These are phyloP conservation scores for Grammomys surdaster DNA, from an alignment of 2,113 vertebrate species.

Conservation along the genomic window DNA sequence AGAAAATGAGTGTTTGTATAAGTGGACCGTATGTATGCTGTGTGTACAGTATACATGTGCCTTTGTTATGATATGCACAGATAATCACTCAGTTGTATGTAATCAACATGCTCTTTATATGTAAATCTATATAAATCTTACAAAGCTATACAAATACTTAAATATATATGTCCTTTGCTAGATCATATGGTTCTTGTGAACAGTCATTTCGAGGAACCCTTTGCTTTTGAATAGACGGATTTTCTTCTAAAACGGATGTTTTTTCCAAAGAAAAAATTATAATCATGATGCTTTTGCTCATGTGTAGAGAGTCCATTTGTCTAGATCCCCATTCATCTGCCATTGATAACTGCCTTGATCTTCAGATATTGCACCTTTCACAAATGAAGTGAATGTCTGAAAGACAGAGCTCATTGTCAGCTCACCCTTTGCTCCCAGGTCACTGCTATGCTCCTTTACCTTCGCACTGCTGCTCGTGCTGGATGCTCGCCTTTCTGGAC, in stretches of 20 bases:
- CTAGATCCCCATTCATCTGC: not conserved
- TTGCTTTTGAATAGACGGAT: not conserved
- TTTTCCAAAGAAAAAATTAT: not conserved
- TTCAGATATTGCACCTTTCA: conserved; percentile 65
- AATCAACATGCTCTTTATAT: not conserved
- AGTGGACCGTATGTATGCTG: not conserved
- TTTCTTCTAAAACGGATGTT: not conserved
- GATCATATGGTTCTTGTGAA: not conserved
- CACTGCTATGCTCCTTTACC: conserved; percentile 87
- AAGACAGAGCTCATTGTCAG: not conserved
- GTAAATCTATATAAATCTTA: too few species aligned
- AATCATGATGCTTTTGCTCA: not conserved
- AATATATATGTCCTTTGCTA: not conserved
- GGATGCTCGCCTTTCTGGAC: conserved; percentile 73
- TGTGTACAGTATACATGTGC: not conserved
- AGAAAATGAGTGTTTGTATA: not conserved
- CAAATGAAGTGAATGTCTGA: not conserved
- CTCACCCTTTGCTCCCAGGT: conserved; percentile 72
- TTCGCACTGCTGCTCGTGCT: conserved; percentile 71
- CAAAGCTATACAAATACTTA: not conserved
- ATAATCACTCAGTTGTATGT: not conserved
- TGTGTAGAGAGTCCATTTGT: not conserved
- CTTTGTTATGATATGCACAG: not conserved
- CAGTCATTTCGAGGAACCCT: not conserved
- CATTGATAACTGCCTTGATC: conserved; percentile 32